Percentiles rank a stretch among this genome's conserved stretches.
These are phyloP conservation scores for Enteromius anoplus DNA, from an alignment of 2,797 vertebrate genomes.

Conservation along the genomic window DNA sequence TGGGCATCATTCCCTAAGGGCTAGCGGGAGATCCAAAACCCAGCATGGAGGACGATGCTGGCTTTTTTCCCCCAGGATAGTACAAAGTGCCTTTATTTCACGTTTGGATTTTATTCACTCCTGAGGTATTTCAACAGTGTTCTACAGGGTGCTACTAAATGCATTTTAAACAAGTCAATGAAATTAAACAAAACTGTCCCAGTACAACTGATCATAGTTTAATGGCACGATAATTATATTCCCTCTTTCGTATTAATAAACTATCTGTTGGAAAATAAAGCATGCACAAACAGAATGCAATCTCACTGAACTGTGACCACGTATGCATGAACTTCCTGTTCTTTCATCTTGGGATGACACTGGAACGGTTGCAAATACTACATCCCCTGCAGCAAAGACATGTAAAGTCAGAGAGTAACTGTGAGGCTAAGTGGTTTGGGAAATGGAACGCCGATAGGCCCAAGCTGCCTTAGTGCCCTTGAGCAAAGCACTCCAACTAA, in stretches of 20 bases:
- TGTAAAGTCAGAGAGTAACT: conserved; percentile 61
- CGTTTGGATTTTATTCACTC: background rate
- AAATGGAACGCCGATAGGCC: conserved; percentile 55
- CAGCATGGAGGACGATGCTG: conserved; percentile 21
- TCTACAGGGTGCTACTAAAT: background rate
- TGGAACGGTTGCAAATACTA: conserved; percentile 47
- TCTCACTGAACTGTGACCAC: conserved; percentile 1
- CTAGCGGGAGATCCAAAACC: conserved; percentile 11
- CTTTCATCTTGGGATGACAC: conserved; percentile 50
- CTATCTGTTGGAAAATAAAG: background rate
- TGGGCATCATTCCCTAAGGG: conserved; percentile 10
- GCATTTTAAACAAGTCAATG: background rate
- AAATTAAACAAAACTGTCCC: conserved; percentile 1
- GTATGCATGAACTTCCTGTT: conserved; percentile 9
- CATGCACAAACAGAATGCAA: background rate
- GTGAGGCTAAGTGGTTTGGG: conserved; percentile 58
- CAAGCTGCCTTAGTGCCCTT: conserved; percentile 55
- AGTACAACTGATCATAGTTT: background rate
- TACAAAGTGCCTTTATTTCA: background rate
- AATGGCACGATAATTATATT: background rate
- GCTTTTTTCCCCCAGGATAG: background rate
- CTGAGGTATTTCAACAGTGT: background rate
- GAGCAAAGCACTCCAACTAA: conserved; percentile 52
- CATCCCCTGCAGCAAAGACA: conserved; percentile 62
- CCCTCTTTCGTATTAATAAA: background rate